These are phyloP conservation scores for Sphenodon punctatus DNA, from an alignment of 2,797 vertebrate genomes.

Conservation along the genomic window DNA sequence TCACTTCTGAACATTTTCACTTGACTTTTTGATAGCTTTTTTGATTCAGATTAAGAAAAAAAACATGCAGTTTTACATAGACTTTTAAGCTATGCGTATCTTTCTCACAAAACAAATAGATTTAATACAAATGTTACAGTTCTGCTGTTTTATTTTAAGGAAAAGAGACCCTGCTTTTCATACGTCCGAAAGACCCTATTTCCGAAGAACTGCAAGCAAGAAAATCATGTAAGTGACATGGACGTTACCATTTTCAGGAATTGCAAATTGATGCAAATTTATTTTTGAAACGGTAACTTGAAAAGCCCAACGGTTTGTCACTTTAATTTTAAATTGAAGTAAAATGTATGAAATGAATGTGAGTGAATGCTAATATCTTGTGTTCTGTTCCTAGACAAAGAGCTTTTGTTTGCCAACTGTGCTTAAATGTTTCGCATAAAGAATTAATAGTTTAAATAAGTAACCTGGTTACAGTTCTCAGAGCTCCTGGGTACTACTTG, in stretches of 20 bases:
- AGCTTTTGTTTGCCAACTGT: not conserved
- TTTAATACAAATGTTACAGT: not conserved
- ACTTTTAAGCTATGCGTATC: too few species aligned
- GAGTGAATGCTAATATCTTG: not conserved
- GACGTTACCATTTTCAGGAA: not conserved
- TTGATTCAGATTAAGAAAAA: too few species aligned
- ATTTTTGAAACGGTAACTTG: not conserved
- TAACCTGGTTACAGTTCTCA: too few species aligned
- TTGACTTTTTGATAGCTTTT: too few species aligned
- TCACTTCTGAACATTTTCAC: too few species aligned
- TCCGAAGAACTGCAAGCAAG: constrained; percentile 15
- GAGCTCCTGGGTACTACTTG: too few species aligned
- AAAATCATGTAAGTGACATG: constrained; percentile 62
- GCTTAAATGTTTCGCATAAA: too few species aligned
- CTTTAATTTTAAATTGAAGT: not conserved
- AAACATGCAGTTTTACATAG: too few species aligned
- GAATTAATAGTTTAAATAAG: too few species aligned
- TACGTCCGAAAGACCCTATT: constrained; percentile 8
- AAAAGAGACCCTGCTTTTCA: constrained; percentile 32
- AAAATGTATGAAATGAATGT: not conserved
- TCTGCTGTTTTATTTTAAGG: not conserved
- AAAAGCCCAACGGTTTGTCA: not conserved
- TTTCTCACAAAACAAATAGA: too few species aligned
- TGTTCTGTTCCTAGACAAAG: accelerated
- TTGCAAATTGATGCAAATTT: not conserved